Percentiles rank a stretch among this genome's conserved stretches.
Conservation (phyloP, 1,140 invertebrate species). For the Diplogasteroides magnus region DNA sequence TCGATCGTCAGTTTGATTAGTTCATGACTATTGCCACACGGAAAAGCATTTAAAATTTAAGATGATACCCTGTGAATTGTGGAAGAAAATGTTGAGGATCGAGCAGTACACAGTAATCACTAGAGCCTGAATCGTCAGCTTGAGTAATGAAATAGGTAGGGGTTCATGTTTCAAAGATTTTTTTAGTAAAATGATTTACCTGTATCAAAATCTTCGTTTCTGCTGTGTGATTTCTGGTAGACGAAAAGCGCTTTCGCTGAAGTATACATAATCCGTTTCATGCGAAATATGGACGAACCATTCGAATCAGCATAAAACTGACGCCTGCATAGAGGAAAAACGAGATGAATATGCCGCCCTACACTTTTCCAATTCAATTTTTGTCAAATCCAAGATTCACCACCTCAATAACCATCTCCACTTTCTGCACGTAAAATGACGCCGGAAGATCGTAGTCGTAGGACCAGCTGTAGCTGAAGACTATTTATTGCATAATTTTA, state of each 20-base stretch:
- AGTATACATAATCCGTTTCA: background rate
- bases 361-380: background rate
- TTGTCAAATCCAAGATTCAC: background rate
- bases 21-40: no score
- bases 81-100: conserved; percentile 41
- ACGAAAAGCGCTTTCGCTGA: conserved; percentile 27
- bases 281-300: conserved; percentile 14
- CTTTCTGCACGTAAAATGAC: conserved; percentile 31
- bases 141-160: no score
- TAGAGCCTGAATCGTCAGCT: conserved; percentile 33
- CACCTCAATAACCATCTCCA: conserved; percentile 38
- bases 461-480: conserved; percentile 31
- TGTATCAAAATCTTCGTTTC: conserved; percentile 39
- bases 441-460: conserved; percentile 31
- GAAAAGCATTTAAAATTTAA: background rate
- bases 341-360: conserved; percentile 35
- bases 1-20: no score
- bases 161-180: no score
- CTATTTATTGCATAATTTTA: no score
- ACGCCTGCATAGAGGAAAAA: conserved; percentile 36
- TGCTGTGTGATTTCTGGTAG: conserved; percentile 23
- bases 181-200: no score
- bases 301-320: conserved; percentile 30
- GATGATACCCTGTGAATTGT: conserved; percentile 39
- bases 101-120: conserved; percentile 41